Percentiles rank a stretch among this genome's conserved stretches.
Evolutionary conservation across 2,888 invertebrate genomes (phyloP).

Genomic region (Autographa pulchrina): DNA sequence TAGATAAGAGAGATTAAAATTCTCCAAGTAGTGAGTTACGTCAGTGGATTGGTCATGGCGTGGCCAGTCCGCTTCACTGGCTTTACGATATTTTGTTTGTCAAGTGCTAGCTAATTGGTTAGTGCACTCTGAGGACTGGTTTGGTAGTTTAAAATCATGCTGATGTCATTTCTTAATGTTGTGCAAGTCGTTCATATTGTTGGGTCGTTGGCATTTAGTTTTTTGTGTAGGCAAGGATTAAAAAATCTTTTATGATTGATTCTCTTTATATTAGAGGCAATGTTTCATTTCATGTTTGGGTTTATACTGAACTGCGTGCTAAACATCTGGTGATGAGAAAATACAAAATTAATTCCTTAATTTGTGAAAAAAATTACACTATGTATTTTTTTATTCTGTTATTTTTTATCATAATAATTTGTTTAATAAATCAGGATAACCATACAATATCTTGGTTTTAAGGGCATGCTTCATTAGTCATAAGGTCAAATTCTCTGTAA

Average conservation of each 20-base stretch:
- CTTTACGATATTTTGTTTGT: constrained; percentile 51
- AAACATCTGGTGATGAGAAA: not conserved
- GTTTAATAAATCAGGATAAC: not conserved
- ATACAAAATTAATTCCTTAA: not conserved
- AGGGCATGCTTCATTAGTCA: not conserved
- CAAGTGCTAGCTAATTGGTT: constrained; percentile 42
- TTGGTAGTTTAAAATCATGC: constrained; percentile 22
- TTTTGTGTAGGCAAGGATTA: constrained; percentile 6
- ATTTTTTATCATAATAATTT: not conserved
- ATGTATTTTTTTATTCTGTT: not conserved
- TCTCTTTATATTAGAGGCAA: not conserved
- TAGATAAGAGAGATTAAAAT: constrained; percentile 49
- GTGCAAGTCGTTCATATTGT: constrained; percentile 13
- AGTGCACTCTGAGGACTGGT: constrained; percentile 24
- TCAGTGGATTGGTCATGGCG: constrained; percentile 30
- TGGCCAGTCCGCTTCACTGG: constrained; percentile 30
- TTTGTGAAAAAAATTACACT: not conserved
- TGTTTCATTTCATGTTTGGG: not conserved
- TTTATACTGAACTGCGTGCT: not conserved
- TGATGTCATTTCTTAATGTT: constrained; percentile 29
- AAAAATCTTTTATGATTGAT: not conserved
- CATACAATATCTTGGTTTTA: not conserved
- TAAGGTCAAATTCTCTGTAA: constrained; percentile 31
- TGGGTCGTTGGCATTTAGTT: constrained; percentile 1
- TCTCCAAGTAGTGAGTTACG: constrained; percentile 31